Base-by-base conservation (phyloP, 1,140 invertebrate genomes). In the Ephestia elutella region DNA sequence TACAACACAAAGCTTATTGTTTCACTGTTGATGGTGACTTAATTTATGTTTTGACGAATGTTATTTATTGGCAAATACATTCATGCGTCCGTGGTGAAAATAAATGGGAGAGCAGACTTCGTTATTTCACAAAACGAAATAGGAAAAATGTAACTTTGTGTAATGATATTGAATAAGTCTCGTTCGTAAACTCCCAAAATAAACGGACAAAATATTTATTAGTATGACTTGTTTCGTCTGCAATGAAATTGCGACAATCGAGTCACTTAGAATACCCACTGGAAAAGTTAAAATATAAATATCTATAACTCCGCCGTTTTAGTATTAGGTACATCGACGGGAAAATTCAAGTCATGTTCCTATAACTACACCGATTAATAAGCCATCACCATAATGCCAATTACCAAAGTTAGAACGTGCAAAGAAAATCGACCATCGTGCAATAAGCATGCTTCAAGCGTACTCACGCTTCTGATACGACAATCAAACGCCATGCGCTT, bases 41-140 rank as follows among this genome's bases (percentile, higher is more conserved):
- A 54, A 66, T 69, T 65, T 10, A 58, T 59, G 55, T 63, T 63
- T 68, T 65, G 60, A 62, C 56, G 57, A 73, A 78, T 62, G 72
- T 80, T 79, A 83, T 84, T 87, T 87, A 87, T 87, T 87, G 85
- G 85, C 82, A 87, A 86, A 87, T 79, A 87, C 82, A 85, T 86
- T 82, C 79, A 87, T 84, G 84, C 84, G 75, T 68, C 65, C 63
- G 66, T 48, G 19, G 38, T 56, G 49, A 21, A 60, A 57, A 44
- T 59, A 59, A 50, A 44, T 54, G 32, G 9, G 21, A 25, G 32
- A 35, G 32, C 10, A 35, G 32, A 35, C 32, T 35, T 35, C 3
- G 8, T 11, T 10, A 35, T 35, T 35, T 35, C 9, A 35, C 13
- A 2, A 25, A 25, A 25, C n/a, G n/a, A n/a, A n/a, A n/a, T n/a